Percentiles rank a stretch among this genome's conserved stretches.
Evolutionary conservation across 1,140 invertebrate genomes (phyloP).

Genomic region (Acromyrmex heyeri): DNA sequence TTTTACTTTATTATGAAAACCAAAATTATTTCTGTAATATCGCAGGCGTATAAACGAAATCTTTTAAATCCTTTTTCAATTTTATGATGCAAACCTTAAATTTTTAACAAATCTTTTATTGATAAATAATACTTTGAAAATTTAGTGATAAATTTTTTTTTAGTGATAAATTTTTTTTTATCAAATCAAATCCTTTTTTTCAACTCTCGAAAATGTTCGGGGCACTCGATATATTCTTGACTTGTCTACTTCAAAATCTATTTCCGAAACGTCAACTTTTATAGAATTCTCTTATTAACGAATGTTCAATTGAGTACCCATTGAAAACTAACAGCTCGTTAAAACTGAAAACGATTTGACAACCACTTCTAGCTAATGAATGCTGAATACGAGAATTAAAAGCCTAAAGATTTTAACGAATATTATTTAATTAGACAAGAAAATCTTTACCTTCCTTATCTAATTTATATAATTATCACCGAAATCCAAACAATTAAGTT

Average conservation of each 20-base stretch:
- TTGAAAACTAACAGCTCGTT: slow-evolving; percentile 28
- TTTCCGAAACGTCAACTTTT: background rate
- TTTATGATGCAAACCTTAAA: background rate
- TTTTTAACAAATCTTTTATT: background rate
- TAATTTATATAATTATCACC: background rate
- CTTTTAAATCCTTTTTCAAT: background rate
- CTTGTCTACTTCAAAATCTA: slow-evolving; percentile 11
- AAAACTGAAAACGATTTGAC: slow-evolving; percentile 41
- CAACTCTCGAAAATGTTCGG: background rate
- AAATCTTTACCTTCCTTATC: background rate
- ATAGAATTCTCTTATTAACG: slow-evolving; percentile 10
- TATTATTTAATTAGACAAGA: background rate
- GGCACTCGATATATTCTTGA: background rate
- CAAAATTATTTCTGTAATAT: slow-evolving; percentile 3
- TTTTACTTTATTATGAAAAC: background rate
- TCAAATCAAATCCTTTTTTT: background rate
- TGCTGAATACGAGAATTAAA: slow-evolving; percentile 1
- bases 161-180: slow-evolving; percentile 1
- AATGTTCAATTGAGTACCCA: slow-evolving; percentile 13
- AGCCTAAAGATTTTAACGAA: slow-evolving; percentile 1
- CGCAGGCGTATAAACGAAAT: background rate
- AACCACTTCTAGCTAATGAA: background rate
- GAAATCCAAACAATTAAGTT: background rate
- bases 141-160: background rate
- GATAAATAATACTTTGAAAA: background rate